phyloP scores from a whole-genome alignment of 2,797 vertebrate genomes.

The Dromococcyx pavoninus region DNA sequence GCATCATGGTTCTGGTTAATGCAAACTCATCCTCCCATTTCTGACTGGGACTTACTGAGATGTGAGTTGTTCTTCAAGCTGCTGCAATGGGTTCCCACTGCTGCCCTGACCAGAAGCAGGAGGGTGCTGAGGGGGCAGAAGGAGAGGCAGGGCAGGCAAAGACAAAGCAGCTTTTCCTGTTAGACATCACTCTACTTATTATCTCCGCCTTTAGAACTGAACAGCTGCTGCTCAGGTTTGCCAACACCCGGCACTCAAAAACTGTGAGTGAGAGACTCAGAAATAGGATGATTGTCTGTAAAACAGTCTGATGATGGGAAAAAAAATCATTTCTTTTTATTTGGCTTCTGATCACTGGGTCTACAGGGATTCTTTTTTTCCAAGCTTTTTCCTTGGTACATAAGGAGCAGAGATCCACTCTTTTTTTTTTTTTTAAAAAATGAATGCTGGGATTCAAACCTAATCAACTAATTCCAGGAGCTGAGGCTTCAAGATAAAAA shows the following conservation, averaged over 20 bases:
- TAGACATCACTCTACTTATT: not conserved
- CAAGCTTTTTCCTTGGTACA: not conserved
- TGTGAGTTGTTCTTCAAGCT: not conserved
- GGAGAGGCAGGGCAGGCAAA: not conserved
- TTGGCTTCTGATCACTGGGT: slow-evolving; percentile 9
- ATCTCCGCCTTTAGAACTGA: slow-evolving; percentile 32
- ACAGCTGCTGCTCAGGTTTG: slow-evolving; percentile 53
- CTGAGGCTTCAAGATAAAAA: slow-evolving; percentile 54
- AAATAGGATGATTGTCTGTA: slow-evolving; percentile 45
- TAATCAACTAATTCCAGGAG: slow-evolving; percentile 57
- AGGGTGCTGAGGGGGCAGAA: not conserved
- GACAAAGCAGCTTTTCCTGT: not conserved
- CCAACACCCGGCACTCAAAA: slow-evolving; percentile 40
- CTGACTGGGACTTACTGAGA: not conserved
- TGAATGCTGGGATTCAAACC: slow-evolving; percentile 28
- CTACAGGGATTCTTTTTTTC: not conserved
- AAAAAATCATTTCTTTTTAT: not conserved
- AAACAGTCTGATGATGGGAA: not conserved
- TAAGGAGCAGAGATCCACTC: slow-evolving; percentile 1
- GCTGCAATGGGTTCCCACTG: not conserved
- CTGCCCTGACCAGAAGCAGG: not conserved
- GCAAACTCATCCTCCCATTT: not conserved
- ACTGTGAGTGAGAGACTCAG: slow-evolving; percentile 19
- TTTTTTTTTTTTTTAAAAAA: not conserved
- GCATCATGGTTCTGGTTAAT: not conserved